Percentiles rank a stretch among this genome's conserved stretches.
phyloP scores from a whole-genome alignment of 2,113 vertebrate species.

The Dasypus novemcinctus region DNA sequence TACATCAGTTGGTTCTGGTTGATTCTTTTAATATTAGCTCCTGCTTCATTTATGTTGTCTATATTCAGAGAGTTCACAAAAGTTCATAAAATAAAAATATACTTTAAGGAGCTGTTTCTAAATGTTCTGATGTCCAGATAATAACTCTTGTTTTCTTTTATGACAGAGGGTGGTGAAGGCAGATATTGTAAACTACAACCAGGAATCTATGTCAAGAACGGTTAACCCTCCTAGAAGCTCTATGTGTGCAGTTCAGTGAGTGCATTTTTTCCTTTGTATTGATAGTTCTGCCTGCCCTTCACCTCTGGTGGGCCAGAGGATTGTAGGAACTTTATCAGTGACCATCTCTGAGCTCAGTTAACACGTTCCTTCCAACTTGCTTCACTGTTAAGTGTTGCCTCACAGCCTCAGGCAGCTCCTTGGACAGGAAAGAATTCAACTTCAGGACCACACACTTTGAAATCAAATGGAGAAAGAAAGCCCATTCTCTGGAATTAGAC shows the following conservation, averaged over 20 bases:
- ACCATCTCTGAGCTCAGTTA: conserved; percentile 69
- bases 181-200: conserved; percentile 99
- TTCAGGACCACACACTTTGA: too few relatives aligned
- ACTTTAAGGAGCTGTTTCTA: conserved; percentile 57
- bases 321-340: conserved; percentile 74
- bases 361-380: too few relatives aligned
- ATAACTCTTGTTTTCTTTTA: conserved; percentile 81
- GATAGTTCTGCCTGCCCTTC: conserved; percentile 66
- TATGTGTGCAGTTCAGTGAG: conserved; percentile 92
- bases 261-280: conserved; percentile 46
- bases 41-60: conserved; percentile 57
- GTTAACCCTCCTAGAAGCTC: conserved; percentile 94
- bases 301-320: conserved; percentile 55
- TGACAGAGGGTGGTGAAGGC: conserved; percentile 95
- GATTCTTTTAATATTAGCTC: neutral
- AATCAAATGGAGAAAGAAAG: too few relatives aligned
- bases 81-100: conserved; percentile 69
- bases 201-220: conserved; percentile 92
- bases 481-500: too few relatives aligned
- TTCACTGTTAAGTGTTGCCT: too few relatives aligned
- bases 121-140: conserved; percentile 69
- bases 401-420: too few relatives aligned
- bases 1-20: neutral
- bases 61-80: conserved; percentile 50
- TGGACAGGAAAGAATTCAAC: too few relatives aligned